Evolutionary conservation across 2,888 invertebrate genomes (phyloP).

Genomic region (Perithous albicinctus): DNA sequence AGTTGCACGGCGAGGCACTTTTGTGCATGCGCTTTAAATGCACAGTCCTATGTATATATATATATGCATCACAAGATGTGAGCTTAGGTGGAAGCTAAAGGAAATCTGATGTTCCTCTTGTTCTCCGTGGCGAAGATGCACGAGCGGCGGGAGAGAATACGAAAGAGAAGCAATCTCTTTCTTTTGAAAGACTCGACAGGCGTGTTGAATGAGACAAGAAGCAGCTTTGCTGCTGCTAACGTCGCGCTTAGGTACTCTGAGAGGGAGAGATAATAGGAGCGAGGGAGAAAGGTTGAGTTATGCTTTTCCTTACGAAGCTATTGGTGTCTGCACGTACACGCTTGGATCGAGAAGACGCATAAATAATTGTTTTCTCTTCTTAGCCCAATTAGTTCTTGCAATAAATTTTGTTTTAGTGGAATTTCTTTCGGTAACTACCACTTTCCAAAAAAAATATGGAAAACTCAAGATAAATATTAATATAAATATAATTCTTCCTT

Average conservation of each 20-base stretch:
- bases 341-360: not conserved
- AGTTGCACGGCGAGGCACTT: constrained; percentile 28
- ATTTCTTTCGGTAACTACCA: not conserved
- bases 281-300: not conserved
- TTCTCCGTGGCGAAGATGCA: constrained; percentile 10
- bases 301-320: not conserved
- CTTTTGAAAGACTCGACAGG: not conserved
- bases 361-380: not conserved
- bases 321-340: not conserved
- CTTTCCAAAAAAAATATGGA: too few species aligned
- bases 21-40: constrained; percentile 8
- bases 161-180: constrained; percentile 4
- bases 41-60: too few species aligned
- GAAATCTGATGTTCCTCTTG: constrained; percentile 10
- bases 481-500: too few species aligned
- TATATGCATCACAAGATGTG: constrained; percentile 12
- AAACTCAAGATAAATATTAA: too few species aligned
- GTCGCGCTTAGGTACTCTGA: not conserved
- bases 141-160: not conserved
- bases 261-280: constrained; percentile 4
- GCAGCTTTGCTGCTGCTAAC: constrained; percentile 12
- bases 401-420: not conserved
- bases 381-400: not conserved
- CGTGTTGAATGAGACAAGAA: constrained; percentile 11
- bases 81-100: constrained; percentile 14